These are phyloP conservation scores for Gymnosoma rotundatum DNA, from an alignment of 2,888 invertebrate species.

Conservation along the genomic window DNA sequence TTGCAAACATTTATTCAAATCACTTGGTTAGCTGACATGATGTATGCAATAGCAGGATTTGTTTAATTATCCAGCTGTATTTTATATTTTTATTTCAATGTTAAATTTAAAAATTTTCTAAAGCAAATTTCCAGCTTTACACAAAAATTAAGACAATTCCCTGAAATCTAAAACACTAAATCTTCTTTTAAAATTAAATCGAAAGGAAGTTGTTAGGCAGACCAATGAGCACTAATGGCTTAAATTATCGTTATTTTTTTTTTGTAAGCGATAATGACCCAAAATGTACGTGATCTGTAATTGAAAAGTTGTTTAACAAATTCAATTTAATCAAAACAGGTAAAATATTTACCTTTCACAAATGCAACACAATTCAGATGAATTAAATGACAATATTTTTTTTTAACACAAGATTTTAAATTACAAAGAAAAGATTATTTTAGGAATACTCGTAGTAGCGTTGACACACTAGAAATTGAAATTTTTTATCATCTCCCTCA, in stretches of 20 bases:
- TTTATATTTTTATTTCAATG: too few species aligned
- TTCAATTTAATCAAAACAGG: conserved; percentile 48
- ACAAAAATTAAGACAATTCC: conserved; percentile 2
- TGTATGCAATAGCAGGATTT: too few species aligned
- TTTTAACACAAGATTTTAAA: conserved; percentile 13
- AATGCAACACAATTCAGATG: conserved; percentile 35
- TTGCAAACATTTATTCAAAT: too few species aligned
- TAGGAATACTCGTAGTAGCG: conserved; percentile 22
- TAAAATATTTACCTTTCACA: neutral
- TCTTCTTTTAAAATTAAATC: neutral
- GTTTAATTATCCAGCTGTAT: too few species aligned
- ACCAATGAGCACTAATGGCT: conserved; percentile 63
- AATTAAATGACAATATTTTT: conserved; percentile 24
- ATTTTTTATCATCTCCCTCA: neutral
- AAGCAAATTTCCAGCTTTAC: conserved; percentile 6
- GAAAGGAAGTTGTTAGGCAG: conserved; percentile 55
- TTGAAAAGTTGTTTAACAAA: conserved; percentile 47
- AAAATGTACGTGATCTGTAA: conserved; percentile 65
- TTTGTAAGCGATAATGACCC: conserved; percentile 60
- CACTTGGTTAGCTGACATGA: too few species aligned
- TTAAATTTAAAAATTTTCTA: too few species aligned
- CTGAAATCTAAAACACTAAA: conserved; percentile 35
- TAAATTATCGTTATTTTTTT: conserved; percentile 56
- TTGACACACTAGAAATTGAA: neutral
- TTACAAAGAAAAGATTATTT: conserved; percentile 47